Conservation (phyloP, 2,888 invertebrate genomes). For the Himalopsyche japonica region DNA sequence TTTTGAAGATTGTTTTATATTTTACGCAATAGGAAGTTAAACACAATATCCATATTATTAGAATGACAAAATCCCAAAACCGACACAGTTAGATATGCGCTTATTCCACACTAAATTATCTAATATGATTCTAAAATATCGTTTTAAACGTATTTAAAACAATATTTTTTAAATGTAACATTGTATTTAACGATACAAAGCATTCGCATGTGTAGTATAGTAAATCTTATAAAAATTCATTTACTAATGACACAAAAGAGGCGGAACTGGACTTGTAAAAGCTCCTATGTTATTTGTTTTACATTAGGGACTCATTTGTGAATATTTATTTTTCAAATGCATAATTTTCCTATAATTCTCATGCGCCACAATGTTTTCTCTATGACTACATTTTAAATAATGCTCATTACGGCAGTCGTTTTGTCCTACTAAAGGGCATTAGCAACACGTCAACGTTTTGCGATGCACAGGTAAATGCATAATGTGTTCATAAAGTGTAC, state of each 20-base stretch:
- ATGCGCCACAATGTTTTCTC: background rate
- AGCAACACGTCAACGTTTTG: background rate
- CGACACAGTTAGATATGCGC: too few relatives aligned
- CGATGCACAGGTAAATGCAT: background rate
- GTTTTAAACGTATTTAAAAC: too few relatives aligned
- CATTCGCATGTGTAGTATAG: background rate
- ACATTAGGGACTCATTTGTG: constrained; percentile 20
- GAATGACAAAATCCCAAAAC: too few relatives aligned
- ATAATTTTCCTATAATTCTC: constrained; percentile 16
- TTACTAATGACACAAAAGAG: constrained; percentile 5
- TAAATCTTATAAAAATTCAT: background rate
- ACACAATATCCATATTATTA: too few relatives aligned
- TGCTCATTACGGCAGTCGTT: background rate
- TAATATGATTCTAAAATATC: too few relatives aligned
- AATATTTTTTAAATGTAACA: too few relatives aligned
- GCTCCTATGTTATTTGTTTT: constrained; percentile 23
- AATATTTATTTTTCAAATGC: constrained; percentile 13
- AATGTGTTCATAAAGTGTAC: background rate
- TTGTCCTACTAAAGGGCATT: background rate
- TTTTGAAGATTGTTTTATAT: too few relatives aligned
- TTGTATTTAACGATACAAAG: background rate
- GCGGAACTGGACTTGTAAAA: background rate
- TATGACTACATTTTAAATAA: background rate
- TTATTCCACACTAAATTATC: too few relatives aligned
- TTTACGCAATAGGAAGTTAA: too few relatives aligned